Percentiles rank a stretch among this genome's conserved stretches.
Conservation (phyloP, 2,113 vertebrate genomes). For the Eptesicus fuscus region DNA sequence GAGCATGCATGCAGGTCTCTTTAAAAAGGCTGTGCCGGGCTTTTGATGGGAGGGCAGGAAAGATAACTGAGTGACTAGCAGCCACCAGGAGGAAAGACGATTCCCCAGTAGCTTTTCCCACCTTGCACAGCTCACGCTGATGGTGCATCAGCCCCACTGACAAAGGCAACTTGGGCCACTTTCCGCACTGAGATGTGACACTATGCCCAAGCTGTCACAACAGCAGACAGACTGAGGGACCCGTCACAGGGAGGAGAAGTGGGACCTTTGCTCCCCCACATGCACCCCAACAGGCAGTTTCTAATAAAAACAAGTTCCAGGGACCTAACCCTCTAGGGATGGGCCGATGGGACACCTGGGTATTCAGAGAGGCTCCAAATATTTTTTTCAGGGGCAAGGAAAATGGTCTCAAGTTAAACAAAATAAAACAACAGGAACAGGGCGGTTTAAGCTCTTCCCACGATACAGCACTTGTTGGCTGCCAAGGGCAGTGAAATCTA, state of each 20-base stretch:
- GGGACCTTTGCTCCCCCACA: not conserved
- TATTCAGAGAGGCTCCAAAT: not conserved
- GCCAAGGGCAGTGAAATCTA: not conserved
- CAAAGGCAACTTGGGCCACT: not conserved
- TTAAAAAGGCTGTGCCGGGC: slow-evolving; percentile 46
- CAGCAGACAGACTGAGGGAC: not conserved
- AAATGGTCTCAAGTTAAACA: not conserved
- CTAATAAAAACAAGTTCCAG: not conserved
- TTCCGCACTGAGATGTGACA: not conserved
- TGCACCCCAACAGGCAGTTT: not conserved
- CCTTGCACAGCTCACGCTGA: slow-evolving; percentile 22
- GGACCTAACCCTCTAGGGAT: not conserved
- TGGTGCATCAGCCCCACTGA: not conserved
- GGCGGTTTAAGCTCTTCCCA: not conserved
- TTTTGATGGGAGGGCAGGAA: not conserved
- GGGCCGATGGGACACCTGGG: not conserved
- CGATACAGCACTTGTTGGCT: not conserved
- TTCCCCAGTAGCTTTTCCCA: slow-evolving; percentile 2
- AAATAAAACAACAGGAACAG: not conserved
- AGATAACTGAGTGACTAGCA: slow-evolving; percentile 50
- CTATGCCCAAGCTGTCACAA: not conserved
- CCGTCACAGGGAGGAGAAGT: not conserved
- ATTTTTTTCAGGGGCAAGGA: not conserved
- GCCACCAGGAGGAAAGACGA: slow-evolving; percentile 32
- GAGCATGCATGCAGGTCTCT: slow-evolving; percentile 67